Evolutionary conservation across 1,140 invertebrate species (phyloP), one percentile per base, ranked within the genome.

Genomic region (Mycetomoellerius zeteki): DNA sequence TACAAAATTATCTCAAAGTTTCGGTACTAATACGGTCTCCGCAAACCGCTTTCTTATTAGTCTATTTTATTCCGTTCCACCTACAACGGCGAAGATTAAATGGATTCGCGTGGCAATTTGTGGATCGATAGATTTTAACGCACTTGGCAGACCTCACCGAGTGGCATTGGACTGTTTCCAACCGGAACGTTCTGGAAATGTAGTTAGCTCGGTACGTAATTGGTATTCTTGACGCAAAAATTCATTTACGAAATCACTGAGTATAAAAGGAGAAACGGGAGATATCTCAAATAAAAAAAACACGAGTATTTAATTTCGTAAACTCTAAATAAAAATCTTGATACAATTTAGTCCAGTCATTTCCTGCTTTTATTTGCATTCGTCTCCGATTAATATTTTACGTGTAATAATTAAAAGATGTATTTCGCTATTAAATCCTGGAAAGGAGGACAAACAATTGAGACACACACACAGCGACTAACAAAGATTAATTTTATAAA

Each of bases 121-220:
- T 86, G 78, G 82, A 90, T 90, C 86, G 89, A 90, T 90, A 90
- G 86, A 90, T 88, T 90, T 90, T 90, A 90, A 90, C 89, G 89
- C 89, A 90, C 86, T 90, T 90, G 89, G 89, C 89, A 90, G 86
- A 90, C 58, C 77, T 86, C 64, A 67, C 76, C 69, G 43, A 19
- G 52, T n/a, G 65, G 64, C 77, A 77, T 90, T 90, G 89, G 89
- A 90, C 84, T 90, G 86, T 82, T 90, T 90, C 89, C 89, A 90
- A 85, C 33, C 76, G 82, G 64, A 54, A 56, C 71, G 52, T 69
- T 81, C 81, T 77, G 64, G 80, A 85, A 67, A 90, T 62, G 81
- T 90, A 72, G 77, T 84, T 90, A 64, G 71, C 69, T 54, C 56
- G 33, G 67, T 47, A 71, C 78, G 86, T 90, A 90, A 90, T 90